Conservation (phyloP, 2,888 invertebrate genomes). For the Agriopis aurantiaria region DNA sequence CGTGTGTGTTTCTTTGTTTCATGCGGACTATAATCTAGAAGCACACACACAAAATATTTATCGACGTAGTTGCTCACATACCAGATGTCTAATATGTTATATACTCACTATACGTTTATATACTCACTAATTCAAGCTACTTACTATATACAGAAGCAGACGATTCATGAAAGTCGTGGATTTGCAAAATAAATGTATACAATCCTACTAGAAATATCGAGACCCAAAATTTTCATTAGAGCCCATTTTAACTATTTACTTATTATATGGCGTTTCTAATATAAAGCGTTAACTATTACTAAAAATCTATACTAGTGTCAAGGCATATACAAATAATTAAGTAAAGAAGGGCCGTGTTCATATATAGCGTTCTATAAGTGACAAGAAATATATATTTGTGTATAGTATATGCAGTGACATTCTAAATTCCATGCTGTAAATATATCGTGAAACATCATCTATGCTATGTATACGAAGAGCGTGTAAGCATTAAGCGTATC, state of each 20-base stretch:
- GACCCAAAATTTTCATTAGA: constrained; percentile 17
- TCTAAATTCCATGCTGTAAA: constrained; percentile 37
- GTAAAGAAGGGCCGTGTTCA: not conserved
- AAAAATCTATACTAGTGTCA: constrained; percentile 34
- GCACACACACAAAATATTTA: constrained; percentile 70
- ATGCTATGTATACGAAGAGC: constrained; percentile 51
- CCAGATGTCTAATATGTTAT: constrained; percentile 69
- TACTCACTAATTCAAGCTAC: constrained; percentile 59
- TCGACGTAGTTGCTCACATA: constrained; percentile 83
- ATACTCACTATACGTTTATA: constrained; percentile 11
- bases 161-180: constrained; percentile 47
- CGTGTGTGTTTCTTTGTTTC: constrained; percentile 68
- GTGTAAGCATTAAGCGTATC: constrained; percentile 76
- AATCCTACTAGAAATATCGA: constrained; percentile 10
- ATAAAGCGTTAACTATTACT: constrained; percentile 39
- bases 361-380: not conserved
- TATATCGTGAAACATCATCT: constrained; percentile 47
- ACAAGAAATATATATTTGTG: not conserved
- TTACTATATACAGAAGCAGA: constrained; percentile 64
- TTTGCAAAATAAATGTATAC: constrained; percentile 30
- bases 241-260: constrained; percentile 5
- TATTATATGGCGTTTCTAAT: constrained; percentile 26
- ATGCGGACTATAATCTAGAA: constrained; percentile 77
- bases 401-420: constrained; percentile 38
- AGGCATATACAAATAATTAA: constrained; percentile 37